Evolutionary conservation across 1,140 invertebrate species (phyloP), one percentile per base, ranked within the genome.

Genomic region (Potamilus streckersoni): DNA sequence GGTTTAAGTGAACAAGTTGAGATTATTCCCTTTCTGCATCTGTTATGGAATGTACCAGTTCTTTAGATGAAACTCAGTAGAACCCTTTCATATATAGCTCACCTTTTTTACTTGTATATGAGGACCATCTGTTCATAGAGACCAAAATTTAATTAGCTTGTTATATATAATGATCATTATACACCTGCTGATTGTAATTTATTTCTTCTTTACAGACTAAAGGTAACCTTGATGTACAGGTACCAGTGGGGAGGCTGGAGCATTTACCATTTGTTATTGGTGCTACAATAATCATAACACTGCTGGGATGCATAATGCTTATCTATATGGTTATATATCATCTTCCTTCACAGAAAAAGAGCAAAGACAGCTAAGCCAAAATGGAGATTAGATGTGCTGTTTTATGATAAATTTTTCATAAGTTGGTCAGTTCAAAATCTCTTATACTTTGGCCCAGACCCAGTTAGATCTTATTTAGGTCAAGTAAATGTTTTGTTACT

Each of bases 161-260:
- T 17, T 19, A 19, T 15, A 60, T 31, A 16, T 20, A 61, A 23
- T 31, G 20, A 49, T 49, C 38, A 49, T 8, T 49, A 49, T 49
- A 49, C 38, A 49, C 38, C 38, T 8, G 38, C 1, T 49, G 38
- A 49, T 6, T 49, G 38, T 49, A 16, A 72, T 59, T 57, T 49
- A 14, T 66, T 27, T 23, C 31, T 19, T 17, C 56, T 69, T 63
- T 72, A 16, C 67, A 74, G 73, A 20, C 61, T 16, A 74, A n/a
- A 13, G 49, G 19, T 1, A 68, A 19, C 23, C 58, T 74, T 13
- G 27, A 17, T 58, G 66, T 59, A 5, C 20, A 58, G 11, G 65
- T 74, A 38, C 73, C 73, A 49, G 73, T 74, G n/a, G 73, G 73
- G n/a, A 68, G 63, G 20, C 16, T 16, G 20, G 67, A 64, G 20